Conservation (phyloP, 1,140 invertebrate species). For the Scaptomyza pallida region DNA sequence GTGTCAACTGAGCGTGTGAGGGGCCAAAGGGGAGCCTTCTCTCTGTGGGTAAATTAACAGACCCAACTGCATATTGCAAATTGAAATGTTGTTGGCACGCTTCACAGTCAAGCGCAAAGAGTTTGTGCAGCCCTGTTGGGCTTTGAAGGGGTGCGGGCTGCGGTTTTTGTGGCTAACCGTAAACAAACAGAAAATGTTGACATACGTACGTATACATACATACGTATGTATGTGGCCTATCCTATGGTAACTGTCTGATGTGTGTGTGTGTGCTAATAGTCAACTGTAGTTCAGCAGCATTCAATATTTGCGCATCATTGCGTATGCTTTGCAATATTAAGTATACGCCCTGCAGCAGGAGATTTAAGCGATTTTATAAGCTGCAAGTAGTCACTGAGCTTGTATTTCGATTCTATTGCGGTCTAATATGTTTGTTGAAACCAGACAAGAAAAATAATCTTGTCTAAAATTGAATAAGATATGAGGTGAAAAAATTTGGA, state of each 20-base stretch:
- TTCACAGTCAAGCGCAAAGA: constrained; percentile 21
- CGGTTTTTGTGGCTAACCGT: constrained; percentile 32
- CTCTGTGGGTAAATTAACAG: constrained; percentile 15
- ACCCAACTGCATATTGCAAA: constrained; percentile 51
- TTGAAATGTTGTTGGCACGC: constrained; percentile 51
- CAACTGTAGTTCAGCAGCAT: constrained; percentile 30
- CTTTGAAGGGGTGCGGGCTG: constrained; percentile 12
- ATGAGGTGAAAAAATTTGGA: too few species aligned
- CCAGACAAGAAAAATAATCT: background rate
- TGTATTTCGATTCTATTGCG: background rate
- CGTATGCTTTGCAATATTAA: constrained; percentile 19
- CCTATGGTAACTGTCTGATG: background rate
- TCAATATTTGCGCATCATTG: constrained; percentile 34
- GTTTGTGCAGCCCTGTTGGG: background rate
- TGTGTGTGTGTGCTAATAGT: too few species aligned
- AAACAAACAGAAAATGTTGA: constrained; percentile 30
- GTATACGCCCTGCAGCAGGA: constrained; percentile 13
- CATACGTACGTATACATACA: too few species aligned
- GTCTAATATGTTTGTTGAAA: background rate
- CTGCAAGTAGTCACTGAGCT: background rate
- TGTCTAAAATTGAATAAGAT: background rate
- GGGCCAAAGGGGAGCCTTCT: background rate
- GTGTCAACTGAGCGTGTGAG: constrained; percentile 26
- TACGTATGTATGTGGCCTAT: background rate
- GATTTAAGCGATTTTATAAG: background rate